These are phyloP conservation scores for Heteromormyrus szaboi DNA, from an alignment of 2,797 vertebrate species.

Conservation along the genomic window DNA sequence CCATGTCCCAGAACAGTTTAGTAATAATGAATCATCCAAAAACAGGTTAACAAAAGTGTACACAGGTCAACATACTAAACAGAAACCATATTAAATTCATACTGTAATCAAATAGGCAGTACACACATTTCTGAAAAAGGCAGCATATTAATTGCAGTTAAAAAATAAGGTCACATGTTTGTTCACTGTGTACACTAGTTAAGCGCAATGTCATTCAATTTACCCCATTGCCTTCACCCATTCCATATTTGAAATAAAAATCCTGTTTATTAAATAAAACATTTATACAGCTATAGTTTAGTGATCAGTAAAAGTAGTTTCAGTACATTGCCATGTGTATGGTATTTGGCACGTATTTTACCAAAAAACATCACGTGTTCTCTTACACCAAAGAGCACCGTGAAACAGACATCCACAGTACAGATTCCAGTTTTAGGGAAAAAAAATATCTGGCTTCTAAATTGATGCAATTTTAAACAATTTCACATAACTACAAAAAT, in stretches of 20 bases:
- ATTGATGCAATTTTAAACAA: slow-evolving; percentile 7
- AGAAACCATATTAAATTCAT: not conserved
- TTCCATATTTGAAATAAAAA: slow-evolving; percentile 21
- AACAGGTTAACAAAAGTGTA: not conserved
- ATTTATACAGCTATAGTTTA: slow-evolving; percentile 31
- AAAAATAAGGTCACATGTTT: not conserved
- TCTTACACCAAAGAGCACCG: slow-evolving; percentile 24
- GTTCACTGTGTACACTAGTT: slow-evolving; percentile 19
- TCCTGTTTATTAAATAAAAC: slow-evolving; percentile 37
- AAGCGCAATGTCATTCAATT: not conserved
- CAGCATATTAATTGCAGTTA: not conserved
- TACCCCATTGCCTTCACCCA: not conserved
- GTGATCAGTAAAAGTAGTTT: slow-evolving; percentile 31
- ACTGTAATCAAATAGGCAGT: not conserved
- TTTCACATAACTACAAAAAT: not conserved
- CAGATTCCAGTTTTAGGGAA: not conserved
- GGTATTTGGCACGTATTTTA: slow-evolving; percentile 21
- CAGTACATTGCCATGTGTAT: slow-evolving; percentile 24
- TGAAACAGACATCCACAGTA: slow-evolving; percentile 25
- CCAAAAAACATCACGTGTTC: slow-evolving; percentile 21
- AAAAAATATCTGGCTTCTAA: not conserved
- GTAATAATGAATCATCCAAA: slow-evolving; percentile 2
- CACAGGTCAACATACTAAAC: not conserved
- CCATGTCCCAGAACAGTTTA: not conserved
- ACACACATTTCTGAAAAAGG: not conserved